Evolutionary conservation across 1,140 invertebrate species (phyloP), one percentile per base, ranked within the genome.

Genomic region (Drosophila yakuba): DNA sequence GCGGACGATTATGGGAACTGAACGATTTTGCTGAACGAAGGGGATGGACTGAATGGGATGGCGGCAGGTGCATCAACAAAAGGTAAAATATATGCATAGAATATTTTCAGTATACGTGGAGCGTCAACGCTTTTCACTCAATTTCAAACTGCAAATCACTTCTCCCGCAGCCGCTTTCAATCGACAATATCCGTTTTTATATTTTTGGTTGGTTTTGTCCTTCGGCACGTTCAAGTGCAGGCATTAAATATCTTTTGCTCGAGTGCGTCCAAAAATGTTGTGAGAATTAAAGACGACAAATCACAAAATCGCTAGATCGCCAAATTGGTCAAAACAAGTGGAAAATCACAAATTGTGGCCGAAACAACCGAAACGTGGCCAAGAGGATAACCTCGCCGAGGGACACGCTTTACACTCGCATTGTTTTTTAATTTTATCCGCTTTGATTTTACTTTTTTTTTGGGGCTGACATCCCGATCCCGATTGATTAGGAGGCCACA

Each of bases 271-370:
- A 71, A 79, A 74, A 88, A 88, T 78, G 62, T 51, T 66, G 68
- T 54, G 60, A 68, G 52, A 88, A 84, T 89, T 80, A 88, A 80
- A 89, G 72, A 67, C 67, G 62, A 67, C 62, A 88, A 83, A 74
- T 90, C 69, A 72, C 48, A 77, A 84, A 89, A 80, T 80, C 84
- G 50, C 55, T 61, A 89, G 89, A 89, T 89, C 20, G 20, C 20
- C 64, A 89, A 89, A 89, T 89, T 89, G 84, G 84, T 74, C 68
- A 84, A 80, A 83, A 83, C 68, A 89, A 89, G 80, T 88, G 72
- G 75, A 77, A 86, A 73, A 86, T 86, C 83, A 86, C 72, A 79
- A 82, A 78, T 85, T 78, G 74, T 59, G 60, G 60, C 54, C 74
- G 38, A 28, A 66, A 58, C 20, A 75, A 56, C 39, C 68, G 45